A percentile compares a stretch with the other conserved stretches of the same genome.
Conservation (phyloP, 2,888 invertebrate species). For the Brenthis ino region DNA sequence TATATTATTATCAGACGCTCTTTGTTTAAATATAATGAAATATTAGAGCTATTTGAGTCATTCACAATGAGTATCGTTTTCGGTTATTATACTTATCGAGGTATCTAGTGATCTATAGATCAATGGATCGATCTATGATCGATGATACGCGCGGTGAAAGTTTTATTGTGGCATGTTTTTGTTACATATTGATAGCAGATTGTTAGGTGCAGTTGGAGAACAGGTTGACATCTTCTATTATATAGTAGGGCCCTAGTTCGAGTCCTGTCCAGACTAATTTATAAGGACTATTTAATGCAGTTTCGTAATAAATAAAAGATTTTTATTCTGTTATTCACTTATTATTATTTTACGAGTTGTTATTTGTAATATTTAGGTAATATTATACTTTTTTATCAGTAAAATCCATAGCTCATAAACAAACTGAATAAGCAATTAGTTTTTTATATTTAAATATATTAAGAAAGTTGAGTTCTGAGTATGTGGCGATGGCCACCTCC, state of each 20-base stretch:
- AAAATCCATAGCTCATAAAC: neutral
- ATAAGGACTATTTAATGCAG: too few relatives aligned
- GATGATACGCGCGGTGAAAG: slow-evolving; percentile 49
- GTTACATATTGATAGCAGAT: neutral
- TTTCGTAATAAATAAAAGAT: too few relatives aligned
- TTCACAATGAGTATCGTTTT: slow-evolving; percentile 28
- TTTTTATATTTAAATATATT: slow-evolving; percentile 8
- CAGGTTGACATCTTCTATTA: too few relatives aligned
- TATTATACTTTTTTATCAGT: too few relatives aligned
- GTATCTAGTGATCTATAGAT: slow-evolving; percentile 44
- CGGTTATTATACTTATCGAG: slow-evolving; percentile 43
- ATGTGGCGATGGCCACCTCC: neutral
- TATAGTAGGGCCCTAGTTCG: too few relatives aligned
- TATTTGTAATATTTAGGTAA: too few relatives aligned
- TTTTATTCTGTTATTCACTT: too few relatives aligned
- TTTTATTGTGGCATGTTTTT: slow-evolving; percentile 24
- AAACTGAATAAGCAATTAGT: slow-evolving; percentile 1
- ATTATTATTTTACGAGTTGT: too few relatives aligned
- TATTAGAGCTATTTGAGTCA: slow-evolving; percentile 14
- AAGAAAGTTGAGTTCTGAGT: neutral
- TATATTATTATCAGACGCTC: neutral
- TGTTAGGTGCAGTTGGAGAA: neutral
- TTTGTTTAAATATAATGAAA: slow-evolving; percentile 6
- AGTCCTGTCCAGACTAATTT: too few relatives aligned
- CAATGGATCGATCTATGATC: slow-evolving; percentile 59